Percentiles rank a stretch among this genome's conserved stretches.
Conservation (phyloP, 1,140 invertebrate species). For the Euborellia annulipes region DNA sequence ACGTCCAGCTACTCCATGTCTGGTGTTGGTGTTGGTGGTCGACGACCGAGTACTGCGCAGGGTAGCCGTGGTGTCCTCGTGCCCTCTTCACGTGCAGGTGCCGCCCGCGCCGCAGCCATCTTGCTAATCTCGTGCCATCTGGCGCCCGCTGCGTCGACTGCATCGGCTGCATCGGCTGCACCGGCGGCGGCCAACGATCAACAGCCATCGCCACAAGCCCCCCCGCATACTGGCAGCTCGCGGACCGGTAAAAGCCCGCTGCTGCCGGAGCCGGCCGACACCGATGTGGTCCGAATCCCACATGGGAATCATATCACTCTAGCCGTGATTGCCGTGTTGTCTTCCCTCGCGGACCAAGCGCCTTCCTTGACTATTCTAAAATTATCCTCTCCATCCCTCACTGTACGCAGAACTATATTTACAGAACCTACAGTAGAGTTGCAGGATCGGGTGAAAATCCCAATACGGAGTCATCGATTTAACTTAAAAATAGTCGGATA, state of each 20-base stretch:
- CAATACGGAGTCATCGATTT: too few species aligned
- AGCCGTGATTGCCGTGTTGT: too few species aligned
- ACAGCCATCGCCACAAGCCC: slow-evolving; percentile 19
- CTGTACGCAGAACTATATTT: too few species aligned
- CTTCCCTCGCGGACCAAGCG: too few species aligned
- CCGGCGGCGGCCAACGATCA: slow-evolving; percentile 36
- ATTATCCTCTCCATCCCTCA: too few species aligned
- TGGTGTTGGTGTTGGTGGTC: slow-evolving; percentile 9
- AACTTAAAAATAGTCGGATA: too few species aligned
- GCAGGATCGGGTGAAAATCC: too few species aligned
- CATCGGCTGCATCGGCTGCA: slow-evolving; percentile 29
- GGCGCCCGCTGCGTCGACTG: slow-evolving; percentile 33
- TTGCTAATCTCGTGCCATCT: slow-evolving; percentile 77
- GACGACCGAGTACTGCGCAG: slow-evolving; percentile 38
- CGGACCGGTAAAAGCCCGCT: slow-evolving; percentile 27
- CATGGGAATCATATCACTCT: too few species aligned
- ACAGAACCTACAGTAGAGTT: too few species aligned
- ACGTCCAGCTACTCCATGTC: slow-evolving; percentile 33
- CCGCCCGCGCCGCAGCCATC: slow-evolving; percentile 73
- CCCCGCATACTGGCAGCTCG: slow-evolving; percentile 6
- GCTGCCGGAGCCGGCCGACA: slow-evolving; percentile 1
- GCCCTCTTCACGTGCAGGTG: slow-evolving; percentile 66
- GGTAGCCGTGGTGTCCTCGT: slow-evolving; percentile 41
- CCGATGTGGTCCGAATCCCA: background rate
- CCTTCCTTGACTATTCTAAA: too few species aligned